These are phyloP conservation scores for western clawed frog (Xenopus tropicalis) DNA, from an alignment of 2,113 vertebrate species.

Conservation along the genomic window DNA sequence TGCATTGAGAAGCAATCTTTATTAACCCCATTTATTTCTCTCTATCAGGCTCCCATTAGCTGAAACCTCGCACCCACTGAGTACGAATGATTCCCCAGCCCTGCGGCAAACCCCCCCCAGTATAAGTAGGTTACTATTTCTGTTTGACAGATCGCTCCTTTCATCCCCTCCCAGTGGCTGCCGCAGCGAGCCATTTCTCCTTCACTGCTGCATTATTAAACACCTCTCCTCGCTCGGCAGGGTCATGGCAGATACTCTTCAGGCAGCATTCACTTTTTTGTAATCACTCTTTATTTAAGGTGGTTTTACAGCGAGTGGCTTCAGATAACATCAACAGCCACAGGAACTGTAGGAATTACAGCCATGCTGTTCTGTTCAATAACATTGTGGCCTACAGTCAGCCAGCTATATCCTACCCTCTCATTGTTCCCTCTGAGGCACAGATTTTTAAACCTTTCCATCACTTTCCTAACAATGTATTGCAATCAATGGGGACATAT, in stretches of 20 bases:
- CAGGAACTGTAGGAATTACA: not conserved
- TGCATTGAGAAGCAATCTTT: not conserved
- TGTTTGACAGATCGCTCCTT: constrained; percentile 11
- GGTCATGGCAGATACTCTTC: constrained; percentile 10
- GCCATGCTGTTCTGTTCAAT: not conserved
- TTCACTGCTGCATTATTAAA: constrained; percentile 36
- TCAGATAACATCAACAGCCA: not conserved
- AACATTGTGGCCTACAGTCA: too few relatives aligned
- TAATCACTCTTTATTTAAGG: not conserved
- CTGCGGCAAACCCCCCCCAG: not conserved
- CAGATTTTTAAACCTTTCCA: too few relatives aligned
- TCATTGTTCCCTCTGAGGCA: too few relatives aligned
- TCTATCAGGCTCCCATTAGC: not conserved
- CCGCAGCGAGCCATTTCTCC: constrained; percentile 21
- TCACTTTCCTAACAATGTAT: too few relatives aligned
- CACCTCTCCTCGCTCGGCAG: constrained; percentile 5
- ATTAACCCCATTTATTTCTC: not conserved
- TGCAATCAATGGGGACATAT: too few relatives aligned
- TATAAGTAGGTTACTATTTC: constrained; percentile 22
- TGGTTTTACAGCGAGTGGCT: not conserved
- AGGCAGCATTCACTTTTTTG: not conserved
- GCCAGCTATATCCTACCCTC: too few relatives aligned
- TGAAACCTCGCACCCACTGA: not conserved
- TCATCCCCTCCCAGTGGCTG: constrained; percentile 19
- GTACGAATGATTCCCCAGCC: not conserved